Evolutionary conservation across 2,113 vertebrate genomes (phyloP).

Genomic region (Takifugu bimaculatus): DNA sequence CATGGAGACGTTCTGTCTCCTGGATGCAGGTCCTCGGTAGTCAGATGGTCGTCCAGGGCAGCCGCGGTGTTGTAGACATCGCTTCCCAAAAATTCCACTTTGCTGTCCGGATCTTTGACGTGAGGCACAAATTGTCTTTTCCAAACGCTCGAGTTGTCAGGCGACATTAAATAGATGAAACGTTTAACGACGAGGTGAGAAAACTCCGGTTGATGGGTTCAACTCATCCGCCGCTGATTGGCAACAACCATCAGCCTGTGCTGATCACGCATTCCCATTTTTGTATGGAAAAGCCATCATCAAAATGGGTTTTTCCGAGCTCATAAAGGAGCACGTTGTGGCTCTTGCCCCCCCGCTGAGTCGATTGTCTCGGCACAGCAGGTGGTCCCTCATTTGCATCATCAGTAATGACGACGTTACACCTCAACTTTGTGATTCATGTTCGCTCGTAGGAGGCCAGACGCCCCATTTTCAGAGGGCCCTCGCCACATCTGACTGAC

Average conservation of each 20-base stretch:
- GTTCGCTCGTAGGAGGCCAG: constrained; percentile 62
- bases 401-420: constrained; percentile 83
- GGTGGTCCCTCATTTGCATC: constrained; percentile 70
- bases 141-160: no score
- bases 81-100: no score
- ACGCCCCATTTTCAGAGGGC: constrained; percentile 26
- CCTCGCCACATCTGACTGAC: constrained; percentile 48
- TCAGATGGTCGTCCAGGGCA: no score
- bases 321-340: constrained; percentile 67
- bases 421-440: constrained; percentile 74
- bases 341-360: constrained; percentile 60
- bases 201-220: constrained; percentile 38
- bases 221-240: constrained; percentile 63
- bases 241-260: constrained; percentile 54
- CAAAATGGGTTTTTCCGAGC: constrained; percentile 75
- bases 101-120: no score
- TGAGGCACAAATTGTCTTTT: no score
- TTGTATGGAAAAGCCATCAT: constrained; percentile 70
- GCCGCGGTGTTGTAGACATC: no score
- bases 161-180: constrained; percentile 51
- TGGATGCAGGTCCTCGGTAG: no score
- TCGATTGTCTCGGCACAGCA: constrained; percentile 77
- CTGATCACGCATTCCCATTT: constrained; percentile 71
- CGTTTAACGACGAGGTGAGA: constrained; percentile 24
- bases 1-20: no score